A percentile compares a stretch with the other conserved stretches of the same genome.
phyloP scores from a whole-genome alignment of 2,797 vertebrate genomes.

The Potorous gilbertii region DNA sequence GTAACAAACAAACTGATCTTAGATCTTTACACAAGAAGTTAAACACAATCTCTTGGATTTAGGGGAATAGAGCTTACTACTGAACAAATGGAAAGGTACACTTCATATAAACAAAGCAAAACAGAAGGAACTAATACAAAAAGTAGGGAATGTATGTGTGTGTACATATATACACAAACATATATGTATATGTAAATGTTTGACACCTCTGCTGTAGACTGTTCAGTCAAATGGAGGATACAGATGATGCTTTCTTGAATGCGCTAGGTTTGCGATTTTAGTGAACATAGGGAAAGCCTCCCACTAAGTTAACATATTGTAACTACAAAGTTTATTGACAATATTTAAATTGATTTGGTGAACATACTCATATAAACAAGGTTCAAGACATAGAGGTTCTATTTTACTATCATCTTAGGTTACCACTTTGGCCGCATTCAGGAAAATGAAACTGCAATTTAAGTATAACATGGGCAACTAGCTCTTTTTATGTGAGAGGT shows the following conservation, averaged over 20 bases:
- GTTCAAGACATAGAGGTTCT: neutral
- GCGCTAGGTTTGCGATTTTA: neutral
- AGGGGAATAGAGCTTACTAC: too few species aligned
- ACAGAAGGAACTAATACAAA: too few species aligned
- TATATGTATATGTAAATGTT: neutral
- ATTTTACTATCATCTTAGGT: neutral
- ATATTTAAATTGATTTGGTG: neutral
- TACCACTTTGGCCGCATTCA: neutral
- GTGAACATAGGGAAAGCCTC: neutral
- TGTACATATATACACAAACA: too few species aligned
- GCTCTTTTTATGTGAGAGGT: neutral
- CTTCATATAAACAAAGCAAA: too few species aligned
- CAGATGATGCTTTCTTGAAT: neutral
- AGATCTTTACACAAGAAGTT: too few species aligned
- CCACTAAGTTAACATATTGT: neutral
- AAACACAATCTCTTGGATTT: too few species aligned
- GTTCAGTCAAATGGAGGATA: neutral
- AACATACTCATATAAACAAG: neutral
- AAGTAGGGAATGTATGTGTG: too few species aligned
- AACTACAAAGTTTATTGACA: neutral
- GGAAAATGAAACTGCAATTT: neutral
- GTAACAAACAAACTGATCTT: too few species aligned
- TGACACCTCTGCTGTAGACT: neutral
- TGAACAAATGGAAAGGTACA: too few species aligned
- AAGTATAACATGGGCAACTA: neutral